Percentiles rank a stretch among this genome's conserved stretches.
Evolutionary conservation across 2,797 vertebrate genomes (phyloP).

Genomic region (Artibeus lituratus): DNA sequence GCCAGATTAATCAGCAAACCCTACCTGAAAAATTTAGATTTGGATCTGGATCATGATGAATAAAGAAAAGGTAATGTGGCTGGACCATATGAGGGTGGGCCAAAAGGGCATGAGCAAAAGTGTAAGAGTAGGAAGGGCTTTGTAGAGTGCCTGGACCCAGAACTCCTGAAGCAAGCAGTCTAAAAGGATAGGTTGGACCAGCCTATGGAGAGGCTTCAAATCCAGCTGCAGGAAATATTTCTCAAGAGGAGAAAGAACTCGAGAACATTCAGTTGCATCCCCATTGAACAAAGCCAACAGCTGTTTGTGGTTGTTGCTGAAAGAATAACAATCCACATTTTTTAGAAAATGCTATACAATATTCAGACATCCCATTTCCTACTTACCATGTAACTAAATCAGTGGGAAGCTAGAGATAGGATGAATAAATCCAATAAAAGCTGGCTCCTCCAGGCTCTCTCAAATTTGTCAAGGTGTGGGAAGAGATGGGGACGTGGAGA

Average conservation of each 20-base stretch:
- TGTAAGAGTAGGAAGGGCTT: background rate
- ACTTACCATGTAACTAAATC: background rate
- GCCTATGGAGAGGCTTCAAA: background rate
- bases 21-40: background rate
- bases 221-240: background rate
- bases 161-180: background rate
- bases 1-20: background rate
- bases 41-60: background rate
- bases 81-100: background rate
- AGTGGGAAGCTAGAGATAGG: background rate
- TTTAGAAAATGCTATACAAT: background rate
- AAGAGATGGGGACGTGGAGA: rapidly evolving
- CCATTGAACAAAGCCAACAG: background rate
- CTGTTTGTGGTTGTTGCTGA: background rate
- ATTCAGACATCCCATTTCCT: background rate
- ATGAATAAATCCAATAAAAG: background rate
- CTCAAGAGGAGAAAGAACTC: background rate
- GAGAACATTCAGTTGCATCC: background rate
- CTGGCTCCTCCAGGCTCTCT: background rate
- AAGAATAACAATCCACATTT: background rate
- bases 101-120: background rate
- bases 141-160: background rate
- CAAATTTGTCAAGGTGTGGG: too few relatives aligned
- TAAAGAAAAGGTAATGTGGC: background rate
- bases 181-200: background rate